Percentiles rank a stretch among this genome's conserved stretches.
These are phyloP conservation scores for Rhorus exstirpatorius DNA, from an alignment of 2,888 invertebrate species.

Conservation along the genomic window DNA sequence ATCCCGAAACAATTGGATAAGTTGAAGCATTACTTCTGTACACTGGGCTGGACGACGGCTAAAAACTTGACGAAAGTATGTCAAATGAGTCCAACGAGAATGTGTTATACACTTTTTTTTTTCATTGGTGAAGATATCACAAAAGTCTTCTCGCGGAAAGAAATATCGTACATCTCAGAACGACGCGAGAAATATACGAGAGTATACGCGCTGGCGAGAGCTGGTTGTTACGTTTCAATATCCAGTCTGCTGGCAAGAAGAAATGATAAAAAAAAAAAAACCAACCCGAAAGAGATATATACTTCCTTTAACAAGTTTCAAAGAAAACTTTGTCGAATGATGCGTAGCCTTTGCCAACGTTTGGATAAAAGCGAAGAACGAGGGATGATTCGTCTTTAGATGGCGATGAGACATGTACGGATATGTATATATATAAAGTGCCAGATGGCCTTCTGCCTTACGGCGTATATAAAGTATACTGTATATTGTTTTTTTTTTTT, in stretches of 20 bases:
- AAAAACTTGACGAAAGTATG: no score
- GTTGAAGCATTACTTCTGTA: no score
- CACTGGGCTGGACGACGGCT: no score
- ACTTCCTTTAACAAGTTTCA: conserved; percentile 45
- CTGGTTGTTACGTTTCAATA: conserved; percentile 45
- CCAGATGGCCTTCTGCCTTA: conserved; percentile 46
- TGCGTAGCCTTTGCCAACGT: conserved; percentile 49
- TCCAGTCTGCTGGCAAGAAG: conserved; percentile 17
- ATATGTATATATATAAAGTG: conserved; percentile 45
- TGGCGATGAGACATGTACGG: conserved; percentile 18
- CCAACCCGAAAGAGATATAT: conserved; percentile 14
- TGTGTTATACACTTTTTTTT: background rate
- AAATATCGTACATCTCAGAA: background rate
- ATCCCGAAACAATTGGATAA: no score
- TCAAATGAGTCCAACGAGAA: background rate
- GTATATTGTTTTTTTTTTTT: conserved; percentile 34
- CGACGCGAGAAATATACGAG: background rate
- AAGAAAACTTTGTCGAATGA: conserved; percentile 57
- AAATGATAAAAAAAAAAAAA: background rate
- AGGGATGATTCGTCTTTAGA: conserved; percentile 39
- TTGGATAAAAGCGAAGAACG: conserved; percentile 19
- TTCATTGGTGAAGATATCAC: no score
- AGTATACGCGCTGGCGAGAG: conserved; percentile 1
- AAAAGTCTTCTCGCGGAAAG: background rate
- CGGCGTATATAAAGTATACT: conserved; percentile 7